These are phyloP conservation scores for Lipotes vexillifer DNA, from an alignment of 2,113 vertebrate genomes.

Conservation along the genomic window DNA sequence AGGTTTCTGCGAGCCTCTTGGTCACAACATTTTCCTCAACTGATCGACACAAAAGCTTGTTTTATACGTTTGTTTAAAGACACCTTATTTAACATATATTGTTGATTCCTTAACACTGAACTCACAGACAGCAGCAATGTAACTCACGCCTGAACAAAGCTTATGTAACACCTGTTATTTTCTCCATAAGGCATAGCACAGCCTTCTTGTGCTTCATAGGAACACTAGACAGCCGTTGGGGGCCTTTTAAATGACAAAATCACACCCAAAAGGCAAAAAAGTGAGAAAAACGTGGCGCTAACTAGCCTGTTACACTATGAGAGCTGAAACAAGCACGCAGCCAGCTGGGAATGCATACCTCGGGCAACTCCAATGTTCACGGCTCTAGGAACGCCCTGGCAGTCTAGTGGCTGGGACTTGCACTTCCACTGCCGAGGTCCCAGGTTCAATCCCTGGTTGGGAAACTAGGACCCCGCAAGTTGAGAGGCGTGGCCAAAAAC, in stretches of 20 bases:
- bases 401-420: too few species aligned
- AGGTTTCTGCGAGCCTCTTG: not conserved
- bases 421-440: too few species aligned
- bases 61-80: not conserved
- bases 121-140: not conserved
- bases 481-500: too few species aligned
- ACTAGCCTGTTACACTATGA: not conserved
- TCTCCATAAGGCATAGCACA: not conserved
- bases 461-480: too few species aligned
- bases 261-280: not conserved
- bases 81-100: not conserved
- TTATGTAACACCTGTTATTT: not conserved
- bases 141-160: not conserved
- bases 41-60: not conserved
- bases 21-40: not conserved
- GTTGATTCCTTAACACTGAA: not conserved
- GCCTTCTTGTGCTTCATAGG: not conserved
- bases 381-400: accelerated
- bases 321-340: not conserved
- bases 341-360: accelerated
- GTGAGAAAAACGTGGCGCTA: not conserved
- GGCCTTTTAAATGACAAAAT: not conserved
- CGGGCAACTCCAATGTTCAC: accelerated
- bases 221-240: not conserved
- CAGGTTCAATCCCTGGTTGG: too few species aligned